Evolutionary conservation across 2,113 vertebrate species (phyloP).

Genomic region (Macroglossus sobrinus): DNA sequence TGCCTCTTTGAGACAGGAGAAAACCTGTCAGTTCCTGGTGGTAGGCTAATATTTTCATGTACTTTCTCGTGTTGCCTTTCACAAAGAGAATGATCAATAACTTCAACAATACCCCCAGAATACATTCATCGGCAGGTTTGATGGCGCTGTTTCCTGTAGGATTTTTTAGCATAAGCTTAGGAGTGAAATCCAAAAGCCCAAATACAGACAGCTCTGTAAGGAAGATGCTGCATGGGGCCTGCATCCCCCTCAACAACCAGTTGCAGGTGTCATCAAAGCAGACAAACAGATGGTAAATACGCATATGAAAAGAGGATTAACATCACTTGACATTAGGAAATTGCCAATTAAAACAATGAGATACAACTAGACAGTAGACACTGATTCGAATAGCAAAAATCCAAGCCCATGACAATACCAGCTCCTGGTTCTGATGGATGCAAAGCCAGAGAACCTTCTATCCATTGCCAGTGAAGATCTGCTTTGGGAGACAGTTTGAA

Average conservation of each 20-base stretch:
- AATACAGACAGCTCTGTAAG: background rate
- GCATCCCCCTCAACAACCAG: background rate
- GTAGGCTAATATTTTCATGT: background rate
- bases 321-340: background rate
- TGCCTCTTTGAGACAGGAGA: background rate
- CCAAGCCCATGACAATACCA: background rate
- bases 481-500: background rate
- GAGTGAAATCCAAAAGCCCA: background rate
- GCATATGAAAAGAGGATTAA: background rate
- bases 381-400: background rate
- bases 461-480: background rate
- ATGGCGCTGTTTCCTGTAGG: background rate
- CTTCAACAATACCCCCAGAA: background rate
- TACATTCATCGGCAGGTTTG: background rate
- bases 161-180: background rate
- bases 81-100: background rate
- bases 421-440: rapidly evolving
- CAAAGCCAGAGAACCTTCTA: background rate
- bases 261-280: background rate
- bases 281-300: background rate
- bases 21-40: background rate
- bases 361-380: no score
- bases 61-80: background rate
- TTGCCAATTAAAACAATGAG: background rate
- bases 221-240: background rate